Evolutionary conservation across 1,140 invertebrate species (phyloP).

Genomic region (Sminthurides bifidus): DNA sequence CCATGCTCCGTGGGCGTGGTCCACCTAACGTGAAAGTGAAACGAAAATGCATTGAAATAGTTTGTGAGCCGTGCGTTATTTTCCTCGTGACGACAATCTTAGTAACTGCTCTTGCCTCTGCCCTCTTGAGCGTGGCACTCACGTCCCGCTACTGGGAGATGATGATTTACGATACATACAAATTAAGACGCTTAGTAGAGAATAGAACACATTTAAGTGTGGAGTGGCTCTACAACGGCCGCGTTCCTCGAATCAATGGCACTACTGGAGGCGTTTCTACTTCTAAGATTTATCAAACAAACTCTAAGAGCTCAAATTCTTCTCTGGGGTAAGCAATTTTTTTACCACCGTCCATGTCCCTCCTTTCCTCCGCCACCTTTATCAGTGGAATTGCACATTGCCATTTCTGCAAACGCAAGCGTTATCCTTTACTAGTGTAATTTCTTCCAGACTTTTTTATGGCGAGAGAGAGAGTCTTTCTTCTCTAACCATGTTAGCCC

Average conservation of each 20-base stretch:
- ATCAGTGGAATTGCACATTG: too few relatives aligned
- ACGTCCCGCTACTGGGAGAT: constrained; percentile 29
- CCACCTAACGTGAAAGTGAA: constrained; percentile 22
- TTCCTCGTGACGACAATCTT: constrained; percentile 21
- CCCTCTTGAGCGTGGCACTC: constrained; percentile 19
- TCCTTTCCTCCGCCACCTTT: too few relatives aligned
- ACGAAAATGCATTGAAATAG: constrained; percentile 21
- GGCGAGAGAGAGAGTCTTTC: too few relatives aligned
- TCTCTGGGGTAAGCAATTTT: too few relatives aligned
- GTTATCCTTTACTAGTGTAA: too few relatives aligned
- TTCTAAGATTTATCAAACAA: too few relatives aligned
- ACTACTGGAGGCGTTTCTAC: neutral
- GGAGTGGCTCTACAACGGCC: constrained; percentile 23
- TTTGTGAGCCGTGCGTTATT: constrained; percentile 26
- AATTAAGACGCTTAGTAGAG: constrained; percentile 9
- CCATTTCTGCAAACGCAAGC: too few relatives aligned
- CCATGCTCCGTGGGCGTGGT: neutral
- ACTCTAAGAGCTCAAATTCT: too few relatives aligned
- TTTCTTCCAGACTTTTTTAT: too few relatives aligned
- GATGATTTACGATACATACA: constrained; percentile 25
- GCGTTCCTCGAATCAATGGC: constrained; percentile 12
- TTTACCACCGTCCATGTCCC: too few relatives aligned
- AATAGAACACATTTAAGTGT: constrained; percentile 12
- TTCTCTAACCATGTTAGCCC: too few relatives aligned
- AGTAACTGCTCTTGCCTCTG: constrained; percentile 19